These are phyloP conservation scores for Trichomycterus rosablanca DNA, from an alignment of 2,113 vertebrate genomes.

Conservation along the genomic window DNA sequence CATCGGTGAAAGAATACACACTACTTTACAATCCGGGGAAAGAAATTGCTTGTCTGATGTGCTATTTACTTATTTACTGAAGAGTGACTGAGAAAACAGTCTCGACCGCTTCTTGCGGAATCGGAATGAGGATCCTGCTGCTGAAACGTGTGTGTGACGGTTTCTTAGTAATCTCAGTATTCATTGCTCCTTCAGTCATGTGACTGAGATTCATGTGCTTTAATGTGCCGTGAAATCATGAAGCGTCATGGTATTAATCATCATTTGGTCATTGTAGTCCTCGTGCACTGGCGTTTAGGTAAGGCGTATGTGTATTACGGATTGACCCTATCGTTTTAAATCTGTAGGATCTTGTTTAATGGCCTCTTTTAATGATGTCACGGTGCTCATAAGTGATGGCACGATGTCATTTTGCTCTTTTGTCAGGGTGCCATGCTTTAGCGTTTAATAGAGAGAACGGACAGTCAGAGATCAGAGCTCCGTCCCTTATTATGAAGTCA, in stretches of 20 bases:
- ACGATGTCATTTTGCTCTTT: conserved; percentile 23
- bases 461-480: conserved; percentile 25
- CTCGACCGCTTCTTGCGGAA: background rate
- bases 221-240: conserved; percentile 14
- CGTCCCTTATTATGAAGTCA: conserved; percentile 36
- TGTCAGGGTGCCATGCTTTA: conserved; percentile 13
- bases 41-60: conserved; percentile 22
- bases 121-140: conserved; percentile 1
- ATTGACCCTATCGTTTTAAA: conserved; percentile 19
- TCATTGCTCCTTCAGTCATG: background rate
- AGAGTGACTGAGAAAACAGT: conserved; percentile 13
- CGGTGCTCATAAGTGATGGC: conserved; percentile 16
- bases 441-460: conserved; percentile 14
- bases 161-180: conserved; percentile 10
- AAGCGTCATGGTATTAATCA: conserved; percentile 3
- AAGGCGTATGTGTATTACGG: conserved; percentile 16
- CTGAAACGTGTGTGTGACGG: conserved; percentile 9
- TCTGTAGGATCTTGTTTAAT: conserved; percentile 7
- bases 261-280: background rate
- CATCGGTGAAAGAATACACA: conserved; percentile 32
- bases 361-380: conserved; percentile 14
- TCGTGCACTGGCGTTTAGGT: background rate
- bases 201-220: conserved; percentile 19
- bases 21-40: conserved; percentile 29
- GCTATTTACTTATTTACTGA: conserved; percentile 28